Percentiles rank a stretch among this genome's conserved stretches.
Evolutionary conservation across 2,797 vertebrate genomes (phyloP).

Genomic region (Cryptoblepharus egeriae): DNA sequence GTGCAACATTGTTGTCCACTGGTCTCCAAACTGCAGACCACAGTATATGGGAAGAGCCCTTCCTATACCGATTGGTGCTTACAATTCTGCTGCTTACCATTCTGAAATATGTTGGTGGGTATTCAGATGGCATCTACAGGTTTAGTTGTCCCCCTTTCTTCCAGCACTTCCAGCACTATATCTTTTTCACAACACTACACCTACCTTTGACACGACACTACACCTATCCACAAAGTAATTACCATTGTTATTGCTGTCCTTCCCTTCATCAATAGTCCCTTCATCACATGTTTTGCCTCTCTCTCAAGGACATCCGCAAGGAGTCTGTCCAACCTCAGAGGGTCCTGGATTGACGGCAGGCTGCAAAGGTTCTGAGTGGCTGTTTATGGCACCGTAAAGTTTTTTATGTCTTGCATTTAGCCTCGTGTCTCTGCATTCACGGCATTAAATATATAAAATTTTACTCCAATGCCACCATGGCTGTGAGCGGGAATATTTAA

Average conservation of each 20-base stretch:
- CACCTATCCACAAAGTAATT: background rate
- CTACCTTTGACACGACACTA: background rate
- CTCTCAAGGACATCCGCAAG: constrained; percentile 27
- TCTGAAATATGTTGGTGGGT: too few relatives aligned
- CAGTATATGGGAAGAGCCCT: too few relatives aligned
- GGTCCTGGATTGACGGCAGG: constrained; percentile 35
- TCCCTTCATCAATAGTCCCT: background rate
- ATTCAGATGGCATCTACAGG: too few relatives aligned
- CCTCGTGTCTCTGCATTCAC: constrained; percentile 51
- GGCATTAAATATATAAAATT: constrained; percentile 59
- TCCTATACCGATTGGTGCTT: too few relatives aligned
- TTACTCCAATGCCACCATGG: constrained; percentile 53
- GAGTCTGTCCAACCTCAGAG: constrained; percentile 40
- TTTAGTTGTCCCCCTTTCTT: too few relatives aligned
- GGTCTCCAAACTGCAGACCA: too few relatives aligned
- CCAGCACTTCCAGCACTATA: too few relatives aligned
- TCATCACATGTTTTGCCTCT: background rate
- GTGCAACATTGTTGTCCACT: too few relatives aligned
- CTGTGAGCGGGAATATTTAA: constrained; percentile 66
- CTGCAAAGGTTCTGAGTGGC: constrained; percentile 35
- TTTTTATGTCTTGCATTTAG: constrained; percentile 66
- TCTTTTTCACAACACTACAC: background rate
- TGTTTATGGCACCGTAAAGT: constrained; percentile 62
- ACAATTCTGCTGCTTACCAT: too few relatives aligned
- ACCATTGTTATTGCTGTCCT: background rate